phyloP scores from a whole-genome alignment of 1,140 invertebrate species.

The Scylla paramamosain region DNA sequence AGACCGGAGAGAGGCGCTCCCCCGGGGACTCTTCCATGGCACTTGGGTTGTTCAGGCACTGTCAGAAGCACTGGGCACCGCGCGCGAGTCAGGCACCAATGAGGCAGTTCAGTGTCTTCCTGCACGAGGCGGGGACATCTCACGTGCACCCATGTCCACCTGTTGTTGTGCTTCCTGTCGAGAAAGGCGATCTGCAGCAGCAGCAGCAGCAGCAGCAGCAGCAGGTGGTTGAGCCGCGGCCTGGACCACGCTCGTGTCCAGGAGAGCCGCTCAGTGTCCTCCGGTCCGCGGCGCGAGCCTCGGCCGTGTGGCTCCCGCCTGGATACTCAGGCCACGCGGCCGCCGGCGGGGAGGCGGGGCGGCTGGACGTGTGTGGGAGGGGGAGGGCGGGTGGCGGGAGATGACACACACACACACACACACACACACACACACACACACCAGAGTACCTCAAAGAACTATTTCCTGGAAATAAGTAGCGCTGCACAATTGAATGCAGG shows the following conservation, averaged over 20 bases:
- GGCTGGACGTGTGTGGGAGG: neutral
- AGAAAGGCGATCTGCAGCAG: neutral
- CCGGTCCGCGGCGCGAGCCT: slow-evolving; percentile 15
- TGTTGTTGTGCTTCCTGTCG: neutral
- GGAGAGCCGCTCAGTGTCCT: slow-evolving; percentile 6
- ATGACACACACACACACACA: slow-evolving; percentile 3
- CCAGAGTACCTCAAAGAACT: neutral
- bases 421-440: slow-evolving; percentile 2
- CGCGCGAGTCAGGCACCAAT: neutral
- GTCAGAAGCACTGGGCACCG: neutral
- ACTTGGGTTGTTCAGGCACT: neutral
- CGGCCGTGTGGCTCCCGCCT: neutral
- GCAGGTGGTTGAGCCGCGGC: neutral
- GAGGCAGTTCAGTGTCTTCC: neutral
- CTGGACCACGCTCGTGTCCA: neutral
- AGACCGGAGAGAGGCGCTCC: slow-evolving; percentile 67
- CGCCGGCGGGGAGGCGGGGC: neutral
- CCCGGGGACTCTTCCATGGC: slow-evolving; percentile 56
- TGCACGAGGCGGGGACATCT: neutral
- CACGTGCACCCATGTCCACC: too few relatives aligned
- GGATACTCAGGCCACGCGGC: neutral
- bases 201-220: neutral
- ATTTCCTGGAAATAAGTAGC: neutral
- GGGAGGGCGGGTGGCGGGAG: neutral
- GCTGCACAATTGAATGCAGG: neutral